Conservation (phyloP, 2,888 invertebrate genomes). For the Linyphia triangularis region DNA sequence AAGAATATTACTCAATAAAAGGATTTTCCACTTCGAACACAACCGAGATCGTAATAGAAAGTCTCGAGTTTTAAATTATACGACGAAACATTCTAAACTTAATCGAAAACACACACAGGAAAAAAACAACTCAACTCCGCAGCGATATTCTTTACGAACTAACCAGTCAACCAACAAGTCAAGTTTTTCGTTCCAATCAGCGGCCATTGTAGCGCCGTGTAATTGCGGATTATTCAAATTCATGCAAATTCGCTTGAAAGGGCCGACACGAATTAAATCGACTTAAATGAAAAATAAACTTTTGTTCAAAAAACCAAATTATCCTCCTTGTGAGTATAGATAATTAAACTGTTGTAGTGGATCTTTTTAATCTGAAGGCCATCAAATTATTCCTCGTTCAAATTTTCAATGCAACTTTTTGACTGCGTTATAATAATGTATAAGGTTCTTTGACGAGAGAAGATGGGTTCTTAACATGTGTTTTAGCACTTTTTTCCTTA, state of each 20-base stretch:
- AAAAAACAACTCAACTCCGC: not conserved
- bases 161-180: slow-evolving; percentile 3
- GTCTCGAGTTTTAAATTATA: not conserved
- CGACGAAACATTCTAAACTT: not conserved
- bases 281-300: slow-evolving; percentile 23
- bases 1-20: too few relatives aligned
- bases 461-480: too few relatives aligned
- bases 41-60: too few relatives aligned
- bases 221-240: slow-evolving; percentile 45
- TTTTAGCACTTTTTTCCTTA: too few relatives aligned
- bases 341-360: not conserved
- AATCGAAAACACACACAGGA: not conserved
- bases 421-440: too few relatives aligned
- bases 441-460: too few relatives aligned
- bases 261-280: slow-evolving; percentile 1
- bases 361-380: not conserved
- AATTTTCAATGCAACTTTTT: too few relatives aligned
- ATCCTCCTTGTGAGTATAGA: not conserved
- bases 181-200: not conserved
- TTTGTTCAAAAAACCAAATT: not conserved
- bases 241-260: slow-evolving; percentile 38
- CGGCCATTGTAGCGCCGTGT: not conserved
- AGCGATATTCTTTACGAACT: not conserved
- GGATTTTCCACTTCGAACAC: too few relatives aligned
- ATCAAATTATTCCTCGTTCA: too few relatives aligned